phyloP scores from a whole-genome alignment of 23 tunicate genomes.

The Clavelina lepadiformis region DNA sequence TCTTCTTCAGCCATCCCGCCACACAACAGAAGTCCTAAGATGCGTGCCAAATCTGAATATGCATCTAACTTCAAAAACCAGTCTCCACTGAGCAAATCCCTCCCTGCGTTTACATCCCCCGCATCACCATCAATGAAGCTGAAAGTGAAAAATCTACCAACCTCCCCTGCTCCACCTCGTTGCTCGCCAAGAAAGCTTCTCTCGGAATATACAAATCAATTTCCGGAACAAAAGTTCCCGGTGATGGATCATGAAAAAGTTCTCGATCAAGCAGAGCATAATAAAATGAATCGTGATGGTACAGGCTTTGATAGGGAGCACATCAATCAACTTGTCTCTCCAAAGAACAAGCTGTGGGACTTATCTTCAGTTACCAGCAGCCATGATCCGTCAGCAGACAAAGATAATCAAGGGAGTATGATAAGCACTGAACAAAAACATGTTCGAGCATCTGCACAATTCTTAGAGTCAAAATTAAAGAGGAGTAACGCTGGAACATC shows the following conservation, averaged over 20 bases:
- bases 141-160: slow-evolving; percentile 62
- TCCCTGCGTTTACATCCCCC: slow-evolving; percentile 40
- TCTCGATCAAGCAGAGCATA: slow-evolving; percentile 50
- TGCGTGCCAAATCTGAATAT: slow-evolving; percentile 52
- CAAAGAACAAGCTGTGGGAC: slow-evolving; percentile 79
- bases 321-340: slow-evolving; percentile 62
- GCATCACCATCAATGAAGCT: slow-evolving; percentile 79
- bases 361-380: slow-evolving; percentile 29
- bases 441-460: no score
- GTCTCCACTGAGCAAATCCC: slow-evolving; percentile 24
- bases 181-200: slow-evolving; percentile 25
- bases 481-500: neutral
- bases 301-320: slow-evolving; percentile 65
- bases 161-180: slow-evolving; percentile 2
- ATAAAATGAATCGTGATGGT: slow-evolving; percentile 71
- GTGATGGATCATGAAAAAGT: slow-evolving; percentile 1
- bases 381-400: neutral
- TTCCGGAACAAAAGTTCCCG: slow-evolving; percentile 19
- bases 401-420: neutral
- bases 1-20: slow-evolving; percentile 90
- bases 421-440: slow-evolving; percentile 2
- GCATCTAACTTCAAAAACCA: slow-evolving; percentile 37
- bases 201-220: slow-evolving; percentile 47
- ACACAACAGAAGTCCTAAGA: slow-evolving; percentile 43
- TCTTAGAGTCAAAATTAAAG: no score